Base-by-base conservation (phyloP, 2,888 invertebrate genomes). In the Hecatera dysodea region DNA sequence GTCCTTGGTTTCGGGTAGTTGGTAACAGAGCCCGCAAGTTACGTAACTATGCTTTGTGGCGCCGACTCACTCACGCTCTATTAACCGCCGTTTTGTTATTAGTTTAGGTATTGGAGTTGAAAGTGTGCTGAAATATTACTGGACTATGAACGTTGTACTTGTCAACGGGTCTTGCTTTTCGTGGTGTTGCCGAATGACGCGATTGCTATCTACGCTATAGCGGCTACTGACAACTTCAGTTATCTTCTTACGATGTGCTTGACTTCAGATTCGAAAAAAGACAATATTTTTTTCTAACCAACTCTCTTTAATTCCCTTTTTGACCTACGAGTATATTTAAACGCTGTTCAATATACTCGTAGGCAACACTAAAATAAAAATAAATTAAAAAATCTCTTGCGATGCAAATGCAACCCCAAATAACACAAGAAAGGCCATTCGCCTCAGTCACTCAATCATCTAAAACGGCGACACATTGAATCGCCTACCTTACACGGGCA, bases 1-100 rank as follows among this genome's bases (percentile, higher is more conserved):
- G 90, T 91, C 92, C 91, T 92, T 92, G 93, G 94, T 94, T 94
- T 93, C 84, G 92, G 92, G 92, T 92, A 93, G 93, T 92, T 91
- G 90, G 90, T 92, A 93, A 93, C 93, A 92, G 90, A 90, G 89
- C 90, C 94, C 94, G 87, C 94, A 93, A 94, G 88, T 93, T 93
- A 89, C 90, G 92, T 93, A 94, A 94, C 94, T 93, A 93, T 92
- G 92, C 91, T 91, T 90, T 92, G 93, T 87, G 92, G 93, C 88
- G 89, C 88, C 88, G 86, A 83, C 86, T 86, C 81, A 85, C 86
- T 87, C 90, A 88, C 90, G 89, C 89, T 87, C 88, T 90, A 91
- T 90, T 90, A 80, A 87, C 84, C 81, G 67, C 70, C 85, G 79
- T 88, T 87, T 83, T 80, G 86, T 85, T 88, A 88, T 89, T 87